Conservation (phyloP, 2,888 invertebrate species). For the Fabriciana adippe region DNA sequence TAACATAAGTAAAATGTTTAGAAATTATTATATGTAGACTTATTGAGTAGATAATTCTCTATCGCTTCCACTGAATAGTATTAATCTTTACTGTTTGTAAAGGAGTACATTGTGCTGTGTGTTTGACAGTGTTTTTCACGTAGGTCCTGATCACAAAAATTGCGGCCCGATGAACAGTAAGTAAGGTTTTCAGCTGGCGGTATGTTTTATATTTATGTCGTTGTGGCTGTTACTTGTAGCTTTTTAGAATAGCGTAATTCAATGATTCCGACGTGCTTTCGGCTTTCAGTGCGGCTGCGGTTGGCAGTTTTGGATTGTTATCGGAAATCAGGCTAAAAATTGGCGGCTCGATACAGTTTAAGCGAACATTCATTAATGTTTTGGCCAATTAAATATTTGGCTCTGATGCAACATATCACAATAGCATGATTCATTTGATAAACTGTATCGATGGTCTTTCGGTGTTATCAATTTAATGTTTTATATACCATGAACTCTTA, state of each 20-base stretch:
- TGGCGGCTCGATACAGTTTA: slow-evolving; percentile 45
- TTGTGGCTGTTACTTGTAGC: slow-evolving; percentile 72
- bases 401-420: slow-evolving; percentile 55
- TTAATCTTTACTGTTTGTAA: slow-evolving; percentile 57
- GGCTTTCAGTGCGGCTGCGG: slow-evolving; percentile 55
- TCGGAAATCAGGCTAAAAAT: slow-evolving; percentile 45
- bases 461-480: slow-evolving; percentile 35
- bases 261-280: slow-evolving; percentile 54
- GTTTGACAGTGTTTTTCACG: slow-evolving; percentile 80
- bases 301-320: slow-evolving; percentile 45
- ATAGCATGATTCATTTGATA: slow-evolving; percentile 56
- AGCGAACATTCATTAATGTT: slow-evolving; percentile 55
- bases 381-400: slow-evolving; percentile 63
- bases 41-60: slow-evolving; percentile 56
- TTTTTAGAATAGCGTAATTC: slow-evolving; percentile 60
- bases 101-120: slow-evolving; percentile 72
- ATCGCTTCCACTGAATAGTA: slow-evolving; percentile 52
- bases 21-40: slow-evolving; percentile 62
- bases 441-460: slow-evolving; percentile 39
- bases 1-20: slow-evolving; percentile 61
- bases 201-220: slow-evolving; percentile 68
- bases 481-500: slow-evolving; percentile 18
- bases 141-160: slow-evolving; percentile 82
- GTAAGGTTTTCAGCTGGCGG: slow-evolving; percentile 74
- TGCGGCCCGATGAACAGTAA: slow-evolving; percentile 81